These are phyloP conservation scores for Xestoiulus laeticollis DNA, from an alignment of 2,888 invertebrate species.

Conservation along the genomic window DNA sequence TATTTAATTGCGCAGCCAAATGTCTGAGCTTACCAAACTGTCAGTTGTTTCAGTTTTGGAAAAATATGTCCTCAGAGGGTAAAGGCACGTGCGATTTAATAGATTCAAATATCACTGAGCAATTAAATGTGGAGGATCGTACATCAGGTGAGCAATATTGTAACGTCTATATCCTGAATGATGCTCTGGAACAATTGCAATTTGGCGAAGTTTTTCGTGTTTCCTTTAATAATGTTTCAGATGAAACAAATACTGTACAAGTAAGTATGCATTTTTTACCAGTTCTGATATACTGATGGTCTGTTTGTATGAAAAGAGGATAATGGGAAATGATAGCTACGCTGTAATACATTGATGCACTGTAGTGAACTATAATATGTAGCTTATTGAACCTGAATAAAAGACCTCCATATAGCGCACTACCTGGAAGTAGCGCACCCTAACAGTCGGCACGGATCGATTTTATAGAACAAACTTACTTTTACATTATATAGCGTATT, in stretches of 20 bases:
- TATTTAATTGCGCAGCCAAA: neutral
- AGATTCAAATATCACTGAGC: neutral
- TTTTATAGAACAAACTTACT: no score
- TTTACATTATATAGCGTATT: no score
- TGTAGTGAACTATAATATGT: no score
- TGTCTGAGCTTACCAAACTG: neutral
- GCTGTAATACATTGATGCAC: no score
- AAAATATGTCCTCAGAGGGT: neutral
- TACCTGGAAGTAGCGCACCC: neutral
- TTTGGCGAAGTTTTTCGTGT: neutral
- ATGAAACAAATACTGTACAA: neutral
- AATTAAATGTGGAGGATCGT: neutral
- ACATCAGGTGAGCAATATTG: neutral
- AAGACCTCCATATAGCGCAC: no score
- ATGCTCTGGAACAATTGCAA: neutral
- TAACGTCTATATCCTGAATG: neutral
- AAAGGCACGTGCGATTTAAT: neutral
- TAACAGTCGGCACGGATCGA: no score
- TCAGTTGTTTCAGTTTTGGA: conserved; percentile 16
- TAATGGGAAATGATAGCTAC: no score
- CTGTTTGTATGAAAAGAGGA: no score
- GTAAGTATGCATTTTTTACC: neutral
- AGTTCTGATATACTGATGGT: neutral
- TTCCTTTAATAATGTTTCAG: neutral
- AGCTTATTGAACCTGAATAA: no score